These are phyloP conservation scores for Microctonus hyperodae DNA, from an alignment of 2,888 invertebrate genomes.

Conservation along the genomic window DNA sequence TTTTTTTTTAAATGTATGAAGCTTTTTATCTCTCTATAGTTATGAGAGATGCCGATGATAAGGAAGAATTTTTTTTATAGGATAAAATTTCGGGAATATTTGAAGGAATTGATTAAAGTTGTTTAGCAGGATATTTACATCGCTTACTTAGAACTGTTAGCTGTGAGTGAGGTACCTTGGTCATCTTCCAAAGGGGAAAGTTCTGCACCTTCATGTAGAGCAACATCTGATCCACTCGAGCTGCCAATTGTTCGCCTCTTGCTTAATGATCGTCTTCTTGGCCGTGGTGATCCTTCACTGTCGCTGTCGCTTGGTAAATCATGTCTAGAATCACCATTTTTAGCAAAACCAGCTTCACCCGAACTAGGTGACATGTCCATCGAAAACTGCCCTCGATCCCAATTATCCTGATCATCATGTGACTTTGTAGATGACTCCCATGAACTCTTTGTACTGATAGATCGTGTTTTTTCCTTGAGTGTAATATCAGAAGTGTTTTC, in stretches of 20 bases:
- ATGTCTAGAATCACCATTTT: constrained; percentile 53
- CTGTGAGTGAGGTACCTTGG: constrained; percentile 68
- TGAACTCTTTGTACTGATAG: constrained; percentile 45
- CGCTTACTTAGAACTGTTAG: constrained; percentile 62
- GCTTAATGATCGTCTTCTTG: constrained; percentile 54
- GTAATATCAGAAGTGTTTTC: constrained; percentile 32
- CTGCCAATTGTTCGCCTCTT: constrained; percentile 67
- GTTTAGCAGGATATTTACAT: constrained; percentile 60
- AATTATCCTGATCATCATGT: constrained; percentile 48
- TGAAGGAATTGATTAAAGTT: constrained; percentile 9
- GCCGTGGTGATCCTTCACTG: constrained; percentile 58
- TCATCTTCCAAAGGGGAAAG: constrained; percentile 69
- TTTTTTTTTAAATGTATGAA: too few species aligned
- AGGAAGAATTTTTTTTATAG: neutral
- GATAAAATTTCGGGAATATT: neutral
- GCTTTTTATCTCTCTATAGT: too few species aligned
- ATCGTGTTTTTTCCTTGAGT: constrained; percentile 38
- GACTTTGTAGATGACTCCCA: constrained; percentile 46
- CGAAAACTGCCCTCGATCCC: constrained; percentile 55
- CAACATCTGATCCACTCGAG: constrained; percentile 72
- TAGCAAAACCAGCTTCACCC: constrained; percentile 55
- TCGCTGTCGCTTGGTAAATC: constrained; percentile 60
- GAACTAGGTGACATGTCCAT: constrained; percentile 59
- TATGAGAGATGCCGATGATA: too few species aligned
- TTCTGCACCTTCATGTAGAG: constrained; percentile 71